Evolutionary conservation across 2,797 vertebrate species (phyloP), one percentile per base, ranked within the genome.

Genomic region (Anniella stebbinsi): DNA sequence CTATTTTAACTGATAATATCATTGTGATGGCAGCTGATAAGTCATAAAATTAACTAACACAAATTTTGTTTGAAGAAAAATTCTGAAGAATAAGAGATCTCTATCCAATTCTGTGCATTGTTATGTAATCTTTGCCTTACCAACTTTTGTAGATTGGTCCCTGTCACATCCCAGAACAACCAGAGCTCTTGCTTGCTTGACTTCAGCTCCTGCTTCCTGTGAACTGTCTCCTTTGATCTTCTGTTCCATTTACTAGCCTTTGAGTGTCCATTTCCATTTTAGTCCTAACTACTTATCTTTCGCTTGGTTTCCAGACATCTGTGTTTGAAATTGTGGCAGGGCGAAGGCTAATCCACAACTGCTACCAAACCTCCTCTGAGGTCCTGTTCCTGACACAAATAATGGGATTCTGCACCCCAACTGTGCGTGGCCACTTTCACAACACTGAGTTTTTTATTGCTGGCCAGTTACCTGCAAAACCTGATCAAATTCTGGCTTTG

Each of bases 401-500:
- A 88, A 67, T 30, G 41, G 36, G 45, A 78, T 54, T 2, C 5
- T 77, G 72, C 45, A 41, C 25, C 36, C 18, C 41, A 1, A 41
- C 8, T 57, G 28, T n/a, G 8, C 45, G 30, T n/a, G 28, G 10
- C 4, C 8, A 54, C 3, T 63, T 15, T 48, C 28, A 28, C 38
- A 66, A 83, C 21, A 66, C 78, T 3, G 41, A 86, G 38, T 3
- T 45, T n/a, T 6, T 80, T 38, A 90, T 54, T n/a, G 76, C 78
- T 87, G 3, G 0, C 9, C 0, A 17, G 90, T 72, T 86, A 99
- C 99, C 98, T 99, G 99, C 66, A 99, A 98, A 1, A 99, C 99
- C 2, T 98, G 94, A 95, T 99, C 99, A 66, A 99, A 99, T 93
- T 99, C 99, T 0, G 98, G 97, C 95, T 99, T 99, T 97, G 98